These are phyloP conservation scores for Caenorhabditis virilis DNA, from an alignment of 2,888 invertebrate genomes.

Conservation along the genomic window DNA sequence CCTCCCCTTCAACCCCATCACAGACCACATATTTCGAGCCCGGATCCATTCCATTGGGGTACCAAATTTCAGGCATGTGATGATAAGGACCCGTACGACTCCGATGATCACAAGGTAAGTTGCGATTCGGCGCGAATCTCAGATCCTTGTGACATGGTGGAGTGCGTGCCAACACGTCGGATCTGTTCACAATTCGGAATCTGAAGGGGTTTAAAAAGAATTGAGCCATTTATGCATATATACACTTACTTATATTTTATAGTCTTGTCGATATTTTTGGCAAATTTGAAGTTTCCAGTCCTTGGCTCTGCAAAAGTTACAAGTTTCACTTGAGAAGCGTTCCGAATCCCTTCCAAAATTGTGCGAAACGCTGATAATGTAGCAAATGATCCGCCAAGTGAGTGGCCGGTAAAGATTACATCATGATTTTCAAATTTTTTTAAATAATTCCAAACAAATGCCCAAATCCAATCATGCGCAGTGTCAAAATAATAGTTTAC, in stretches of 20 bases:
- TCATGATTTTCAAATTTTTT: slow-evolving; percentile 15
- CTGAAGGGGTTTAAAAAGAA: slow-evolving; percentile 7
- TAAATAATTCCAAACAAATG: slow-evolving; percentile 3
- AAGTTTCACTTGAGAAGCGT: slow-evolving; percentile 16
- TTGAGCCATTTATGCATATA: background rate
- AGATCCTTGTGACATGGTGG: slow-evolving; percentile 31
- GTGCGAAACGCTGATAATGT: slow-evolving; percentile 14
- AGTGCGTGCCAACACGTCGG: slow-evolving; percentile 14
- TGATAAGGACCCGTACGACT: slow-evolving; percentile 22
- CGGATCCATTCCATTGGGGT: slow-evolving; percentile 23
- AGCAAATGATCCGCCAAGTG: slow-evolving; percentile 22
- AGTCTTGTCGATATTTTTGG: slow-evolving; percentile 16
- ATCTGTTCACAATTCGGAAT: slow-evolving; percentile 19
- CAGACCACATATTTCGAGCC: slow-evolving; percentile 18
- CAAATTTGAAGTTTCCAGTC: slow-evolving; percentile 23
- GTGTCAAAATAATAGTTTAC: slow-evolving; percentile 23
- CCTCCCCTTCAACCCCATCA: slow-evolving; percentile 18
- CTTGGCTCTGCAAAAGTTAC: slow-evolving; percentile 23
- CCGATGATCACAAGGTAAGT: slow-evolving; percentile 15
- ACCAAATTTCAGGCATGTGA: slow-evolving; percentile 23
- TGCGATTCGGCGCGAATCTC: slow-evolving; percentile 9
- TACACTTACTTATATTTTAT: slow-evolving; percentile 15
- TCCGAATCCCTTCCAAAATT: slow-evolving; percentile 3
- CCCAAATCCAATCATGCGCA: slow-evolving; percentile 8
- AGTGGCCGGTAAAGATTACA: slow-evolving; percentile 29